Evolutionary conservation across 2,113 vertebrate genomes (phyloP), one percentile per base, ranked within the genome.

Genomic region (Etia nguti): DNA sequence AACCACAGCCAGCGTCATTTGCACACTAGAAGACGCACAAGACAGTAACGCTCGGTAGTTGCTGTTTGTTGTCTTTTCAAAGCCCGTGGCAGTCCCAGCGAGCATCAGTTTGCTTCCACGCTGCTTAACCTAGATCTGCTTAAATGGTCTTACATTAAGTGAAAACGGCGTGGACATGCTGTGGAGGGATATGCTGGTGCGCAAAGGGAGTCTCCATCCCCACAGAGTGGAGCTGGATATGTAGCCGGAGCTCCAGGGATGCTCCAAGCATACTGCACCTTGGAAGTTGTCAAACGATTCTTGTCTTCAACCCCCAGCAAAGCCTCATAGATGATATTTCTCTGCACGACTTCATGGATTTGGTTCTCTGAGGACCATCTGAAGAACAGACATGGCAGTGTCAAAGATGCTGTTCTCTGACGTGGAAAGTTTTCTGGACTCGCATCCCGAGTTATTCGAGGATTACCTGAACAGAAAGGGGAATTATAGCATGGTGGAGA

Each of bases 341-440:
- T 80, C 79, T 65, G 88, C 79, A 86, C 86, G 87, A 86, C 83
- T 92, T 88, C 81, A 82, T 91, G 88, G 89, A 88, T 89, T 88
- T 87, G 94, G 92, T 95, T 93, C 83, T 80, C 79, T 73, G 89
- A 92, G 91, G 83, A 93, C 90, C 93, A 84, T 82, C 65, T 86
- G 81, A 79, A 81, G 89, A 90, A 87, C 94, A 89, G 94, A 93
- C 79, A 99, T 98, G 98, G 96, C 97, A 87, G 92, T 94, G 90
- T 91, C 93, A 65, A 94, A 95, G 48, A 95, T 99, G 96, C 96
- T 98, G 95, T 98, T 98, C 75, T 98, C 97, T 31, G 97, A 98
- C 75, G 98, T 99, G 92, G 98, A 99, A 98, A 98, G 95, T 98
- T 99, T 99, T 94, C 96, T 99, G 65, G 98, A 99, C 95, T 95